Percentiles rank a stretch among this genome's conserved stretches.
Evolutionary conservation across 2,113 vertebrate genomes (phyloP).

Genomic region (Cavia porcellus): DNA sequence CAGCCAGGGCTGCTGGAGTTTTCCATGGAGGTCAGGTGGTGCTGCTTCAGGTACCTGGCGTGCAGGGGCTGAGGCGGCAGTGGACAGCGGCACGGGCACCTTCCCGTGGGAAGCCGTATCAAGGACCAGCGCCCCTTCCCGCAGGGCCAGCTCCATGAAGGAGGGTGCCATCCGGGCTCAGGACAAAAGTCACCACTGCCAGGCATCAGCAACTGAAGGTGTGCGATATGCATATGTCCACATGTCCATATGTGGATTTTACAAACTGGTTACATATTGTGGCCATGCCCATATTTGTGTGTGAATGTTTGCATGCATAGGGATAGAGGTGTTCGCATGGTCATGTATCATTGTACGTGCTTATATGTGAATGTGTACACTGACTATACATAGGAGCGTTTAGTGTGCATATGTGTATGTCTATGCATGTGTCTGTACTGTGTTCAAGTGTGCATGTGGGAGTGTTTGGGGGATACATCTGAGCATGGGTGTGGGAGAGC

Average conservation of each 20-base stretch:
- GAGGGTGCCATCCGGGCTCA: not conserved
- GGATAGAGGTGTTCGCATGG: not conserved
- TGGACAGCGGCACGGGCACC: not conserved
- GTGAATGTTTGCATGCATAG: too few species aligned
- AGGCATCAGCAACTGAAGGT: not conserved
- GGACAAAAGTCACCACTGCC: not conserved
- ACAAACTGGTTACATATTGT: too few species aligned
- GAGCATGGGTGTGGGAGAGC: not conserved
- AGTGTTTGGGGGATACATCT: not conserved
- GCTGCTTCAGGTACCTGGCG: accelerated
- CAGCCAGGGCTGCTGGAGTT: too few species aligned
- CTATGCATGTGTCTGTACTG: not conserved
- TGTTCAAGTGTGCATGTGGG: not conserved
- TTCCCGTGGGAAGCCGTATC: not conserved
- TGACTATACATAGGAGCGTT: too few species aligned
- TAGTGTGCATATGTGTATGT: not conserved
- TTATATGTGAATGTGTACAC: not conserved
- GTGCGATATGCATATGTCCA: not conserved
- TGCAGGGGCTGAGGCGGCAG: not conserved
- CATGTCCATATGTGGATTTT: too few species aligned
- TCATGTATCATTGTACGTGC: too few species aligned
- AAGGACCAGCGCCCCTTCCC: not conserved
- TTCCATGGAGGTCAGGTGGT: too few species aligned
- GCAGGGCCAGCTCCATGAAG: not conserved
- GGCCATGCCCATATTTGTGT: not conserved